Evolutionary conservation across 2,113 vertebrate genomes (phyloP).

Genomic region (Amphiprion ocellaris): DNA sequence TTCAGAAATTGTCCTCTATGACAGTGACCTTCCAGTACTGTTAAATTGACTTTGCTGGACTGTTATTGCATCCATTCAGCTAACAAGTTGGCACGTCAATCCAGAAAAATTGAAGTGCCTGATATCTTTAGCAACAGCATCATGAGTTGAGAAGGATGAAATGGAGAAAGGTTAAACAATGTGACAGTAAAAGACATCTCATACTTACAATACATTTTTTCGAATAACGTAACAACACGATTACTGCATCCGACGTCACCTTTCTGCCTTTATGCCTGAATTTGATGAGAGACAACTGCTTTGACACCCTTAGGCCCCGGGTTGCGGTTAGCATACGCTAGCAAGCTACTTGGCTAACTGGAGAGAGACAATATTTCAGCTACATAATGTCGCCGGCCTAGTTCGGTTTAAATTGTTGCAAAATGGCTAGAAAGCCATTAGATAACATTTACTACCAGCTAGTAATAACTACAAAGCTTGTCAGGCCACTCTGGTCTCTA

Average conservation of each 20-base stretch:
- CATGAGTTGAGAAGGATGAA: conserved; percentile 26
- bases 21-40: background rate
- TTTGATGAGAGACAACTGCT: conserved; percentile 30
- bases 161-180: conserved; percentile 28
- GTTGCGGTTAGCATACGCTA: conserved; percentile 54
- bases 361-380: conserved; percentile 44
- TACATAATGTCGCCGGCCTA: conserved; percentile 4
- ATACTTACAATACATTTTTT: conserved; percentile 23
- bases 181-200: conserved; percentile 11
- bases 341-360: conserved; percentile 30
- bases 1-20: background rate
- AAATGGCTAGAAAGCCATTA: background rate
- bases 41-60: background rate
- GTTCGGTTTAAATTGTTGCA: background rate
- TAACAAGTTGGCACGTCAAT: conserved; percentile 57
- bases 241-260: conserved; percentile 3
- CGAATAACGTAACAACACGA: background rate
- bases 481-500: conserved; percentile 9
- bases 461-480: background rate
- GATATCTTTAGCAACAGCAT: conserved; percentile 48
- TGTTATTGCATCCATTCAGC: conserved; percentile 14
- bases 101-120: conserved; percentile 28
- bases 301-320: conserved; percentile 59
- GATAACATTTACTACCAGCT: background rate
- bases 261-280: background rate